A percentile compares a stretch with the other conserved stretches of the same genome.
Evolutionary conservation across 2,797 vertebrate species (phyloP).

Genomic region (Tauraco hartlaubi): DNA sequence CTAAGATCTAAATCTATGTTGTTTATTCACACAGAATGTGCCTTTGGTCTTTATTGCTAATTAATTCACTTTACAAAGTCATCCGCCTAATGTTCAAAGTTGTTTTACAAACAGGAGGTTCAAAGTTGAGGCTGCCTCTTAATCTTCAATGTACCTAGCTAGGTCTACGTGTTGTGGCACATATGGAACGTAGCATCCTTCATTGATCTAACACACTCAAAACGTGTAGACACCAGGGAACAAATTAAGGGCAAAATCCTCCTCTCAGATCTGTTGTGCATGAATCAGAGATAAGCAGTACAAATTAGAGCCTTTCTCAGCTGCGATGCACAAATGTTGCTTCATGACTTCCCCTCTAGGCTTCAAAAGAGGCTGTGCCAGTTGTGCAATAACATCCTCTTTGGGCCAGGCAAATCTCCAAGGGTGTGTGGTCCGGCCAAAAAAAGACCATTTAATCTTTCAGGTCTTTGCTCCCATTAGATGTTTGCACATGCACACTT

Average conservation of each 20-base stretch:
- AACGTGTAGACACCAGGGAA: constrained; percentile 62
- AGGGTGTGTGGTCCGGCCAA: constrained; percentile 21
- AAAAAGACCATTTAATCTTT: constrained; percentile 33
- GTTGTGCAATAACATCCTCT: constrained; percentile 40
- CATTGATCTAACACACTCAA: constrained; percentile 63
- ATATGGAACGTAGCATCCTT: not conserved
- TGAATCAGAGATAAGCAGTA: constrained; percentile 57
- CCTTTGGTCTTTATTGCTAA: constrained; percentile 56
- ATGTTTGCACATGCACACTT: constrained; percentile 33
- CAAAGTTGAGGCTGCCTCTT: constrained; percentile 62
- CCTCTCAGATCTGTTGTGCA: constrained; percentile 48
- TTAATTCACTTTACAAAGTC: constrained; percentile 49
- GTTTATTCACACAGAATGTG: not conserved
- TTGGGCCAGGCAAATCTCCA: constrained; percentile 24
- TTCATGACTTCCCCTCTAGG: constrained; percentile 28
- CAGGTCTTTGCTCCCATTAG: constrained; percentile 27
- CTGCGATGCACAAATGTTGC: constrained; percentile 31
- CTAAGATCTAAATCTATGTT: constrained; percentile 15
- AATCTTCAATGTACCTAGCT: constrained; percentile 42
- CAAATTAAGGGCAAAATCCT: constrained; percentile 69
- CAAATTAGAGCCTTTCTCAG: constrained; percentile 59
- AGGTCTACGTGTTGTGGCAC: not conserved
- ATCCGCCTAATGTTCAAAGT: constrained; percentile 45
- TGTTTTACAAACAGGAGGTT: constrained; percentile 48
- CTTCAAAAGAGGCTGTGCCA: constrained; percentile 31